phyloP scores from a whole-genome alignment of 1,140 invertebrate species.

The Heliconius hewitsoni region DNA sequence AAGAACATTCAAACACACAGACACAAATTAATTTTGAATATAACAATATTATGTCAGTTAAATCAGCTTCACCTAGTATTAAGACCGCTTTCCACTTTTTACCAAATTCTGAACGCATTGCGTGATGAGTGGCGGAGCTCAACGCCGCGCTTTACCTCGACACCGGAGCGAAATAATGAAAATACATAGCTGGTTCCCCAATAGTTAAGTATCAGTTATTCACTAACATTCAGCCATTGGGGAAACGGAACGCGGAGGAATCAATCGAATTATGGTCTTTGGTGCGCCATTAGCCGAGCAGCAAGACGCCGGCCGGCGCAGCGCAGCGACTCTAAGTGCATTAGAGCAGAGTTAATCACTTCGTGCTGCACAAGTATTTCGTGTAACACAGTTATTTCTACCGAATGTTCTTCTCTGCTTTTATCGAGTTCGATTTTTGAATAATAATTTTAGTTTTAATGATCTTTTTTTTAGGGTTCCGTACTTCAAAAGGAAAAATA shows the following conservation, averaged over 20 bases:
- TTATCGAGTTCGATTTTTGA: background rate
- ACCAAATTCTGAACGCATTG: too few relatives aligned
- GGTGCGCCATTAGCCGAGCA: slow-evolving; percentile 20
- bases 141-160: too few relatives aligned
- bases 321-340: slow-evolving; percentile 24
- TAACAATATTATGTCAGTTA: background rate
- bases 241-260: slow-evolving; percentile 20
- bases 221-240: slow-evolving; percentile 13
- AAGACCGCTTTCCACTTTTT: too few relatives aligned
- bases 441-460: background rate
- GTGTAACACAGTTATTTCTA: slow-evolving; percentile 19
- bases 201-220: background rate
- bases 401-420: background rate
- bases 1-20: background rate
- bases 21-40: background rate
- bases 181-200: too few relatives aligned
- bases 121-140: too few relatives aligned
- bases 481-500: too few relatives aligned
- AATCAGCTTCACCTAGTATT: too few relatives aligned
- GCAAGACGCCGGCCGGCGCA: slow-evolving; percentile 22
- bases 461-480: too few relatives aligned
- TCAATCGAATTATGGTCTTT: slow-evolving; percentile 22
- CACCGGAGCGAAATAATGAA: too few relatives aligned
- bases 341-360: slow-evolving; percentile 21
- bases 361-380: slow-evolving; percentile 28